phyloP scores from a whole-genome alignment of 2,797 vertebrate species.

The Myotis planiceps region DNA sequence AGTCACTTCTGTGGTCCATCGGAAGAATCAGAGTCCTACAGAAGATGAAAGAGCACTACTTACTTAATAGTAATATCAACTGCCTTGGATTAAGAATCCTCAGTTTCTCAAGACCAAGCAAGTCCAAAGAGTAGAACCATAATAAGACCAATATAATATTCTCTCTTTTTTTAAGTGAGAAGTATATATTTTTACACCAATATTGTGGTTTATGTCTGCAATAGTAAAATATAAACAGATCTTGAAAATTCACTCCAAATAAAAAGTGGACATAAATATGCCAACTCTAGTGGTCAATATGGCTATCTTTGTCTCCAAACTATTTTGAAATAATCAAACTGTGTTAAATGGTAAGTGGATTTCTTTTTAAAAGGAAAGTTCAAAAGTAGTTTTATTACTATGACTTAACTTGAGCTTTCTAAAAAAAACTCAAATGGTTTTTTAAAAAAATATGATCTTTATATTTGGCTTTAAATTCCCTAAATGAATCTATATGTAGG shows the following conservation, averaged over 20 bases:
- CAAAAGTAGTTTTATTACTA: slow-evolving; percentile 4
- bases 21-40: background rate
- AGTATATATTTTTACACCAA: background rate
- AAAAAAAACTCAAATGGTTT: slow-evolving; percentile 6
- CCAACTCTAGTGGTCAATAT: background rate
- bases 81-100: background rate
- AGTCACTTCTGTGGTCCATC: background rate
- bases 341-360: background rate
- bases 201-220: background rate
- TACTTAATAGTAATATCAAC: too few relatives aligned
- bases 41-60: accelerated
- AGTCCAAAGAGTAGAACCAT: background rate
- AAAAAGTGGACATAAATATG: background rate
- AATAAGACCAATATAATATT: background rate
- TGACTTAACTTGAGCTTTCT: slow-evolving; percentile 3
- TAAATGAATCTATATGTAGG: background rate
- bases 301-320: background rate
- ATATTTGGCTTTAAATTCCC: slow-evolving; percentile 18
- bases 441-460: slow-evolving; percentile 10
- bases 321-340: slow-evolving; percentile 26
- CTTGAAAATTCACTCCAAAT: slow-evolving; percentile 33
- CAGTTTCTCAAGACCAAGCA: background rate
- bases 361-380: slow-evolving; percentile 27
- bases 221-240: background rate
- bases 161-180: background rate